Base-by-base conservation (phyloP, 2,113 vertebrate genomes). In the Diadophis punctatus region DNA sequence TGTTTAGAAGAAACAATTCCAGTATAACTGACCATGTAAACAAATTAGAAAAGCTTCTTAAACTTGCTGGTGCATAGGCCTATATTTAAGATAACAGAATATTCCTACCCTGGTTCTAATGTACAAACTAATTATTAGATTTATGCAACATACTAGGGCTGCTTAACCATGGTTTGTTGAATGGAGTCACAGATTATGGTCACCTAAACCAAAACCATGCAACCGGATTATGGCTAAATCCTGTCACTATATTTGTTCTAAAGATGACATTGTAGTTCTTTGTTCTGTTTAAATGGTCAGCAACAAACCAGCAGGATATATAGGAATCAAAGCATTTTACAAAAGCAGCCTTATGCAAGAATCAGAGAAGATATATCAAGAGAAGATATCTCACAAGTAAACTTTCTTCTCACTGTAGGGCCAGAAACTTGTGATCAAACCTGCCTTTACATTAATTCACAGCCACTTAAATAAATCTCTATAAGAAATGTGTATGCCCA, bases 381-480 rank as follows among this genome's bases (percentile, higher is more conserved):
- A 56, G 22, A 56, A 55, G 53, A 55, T 55, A 55, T 55, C 20
- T 55, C 18, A 46, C 46, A 46, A 46, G 46, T 46, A 46, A 46
- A 46, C 46, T 46, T 46, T 46, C 46, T 46, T 46, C 46, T 46
- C 46, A 46, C 46, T 46, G 46, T 46, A 5, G 46, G 46, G 46
- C 46, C 46, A 46, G 46, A 46, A 46, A 46, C 46, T 46, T 46
- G 46, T 46, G 46, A 46, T 46, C 46, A 46, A 46, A 46, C 46
- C 5, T 46, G 5, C 5, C 3, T 46, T 46, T 46, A 46, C 46
- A 46, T 46, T 93, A 94, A 94, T 94, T 96, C 93, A 95, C 92
- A 95, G 9, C 93, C 95, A 93, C 93, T 93, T 90, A 48, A 80
- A 91, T 18, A 51, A 87, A 95, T 94, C 34, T 92, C 46, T 18